Evolutionary conservation across 2,888 invertebrate genomes (phyloP).

Genomic region (Timema cristinae): DNA sequence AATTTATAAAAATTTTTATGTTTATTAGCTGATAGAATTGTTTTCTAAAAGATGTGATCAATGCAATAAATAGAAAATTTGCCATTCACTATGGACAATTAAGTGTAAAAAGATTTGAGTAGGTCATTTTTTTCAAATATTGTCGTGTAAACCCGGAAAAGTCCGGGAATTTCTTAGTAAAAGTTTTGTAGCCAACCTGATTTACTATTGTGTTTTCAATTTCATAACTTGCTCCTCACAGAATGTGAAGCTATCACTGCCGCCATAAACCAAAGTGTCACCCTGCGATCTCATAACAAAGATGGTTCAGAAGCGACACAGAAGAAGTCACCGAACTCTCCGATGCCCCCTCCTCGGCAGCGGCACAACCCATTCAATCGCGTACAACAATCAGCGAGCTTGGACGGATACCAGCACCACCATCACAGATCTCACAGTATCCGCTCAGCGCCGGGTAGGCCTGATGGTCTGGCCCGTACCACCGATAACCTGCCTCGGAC

Average conservation of each 20-base stretch:
- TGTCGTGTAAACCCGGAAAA: too few relatives aligned
- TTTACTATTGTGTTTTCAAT: too few relatives aligned
- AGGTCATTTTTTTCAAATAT: too few relatives aligned
- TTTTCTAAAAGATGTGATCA: too few relatives aligned
- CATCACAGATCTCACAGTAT: slow-evolving; percentile 54
- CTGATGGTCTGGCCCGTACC: slow-evolving; percentile 30
- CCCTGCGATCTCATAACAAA: slow-evolving; percentile 1
- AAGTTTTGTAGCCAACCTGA: too few relatives aligned
- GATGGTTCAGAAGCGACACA: slow-evolving; percentile 1
- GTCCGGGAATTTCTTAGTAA: too few relatives aligned
- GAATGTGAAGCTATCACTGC: slow-evolving; percentile 25
- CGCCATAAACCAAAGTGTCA: not conserved
- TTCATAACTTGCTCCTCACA: not conserved
- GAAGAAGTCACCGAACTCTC: slow-evolving; percentile 50
- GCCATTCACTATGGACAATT: too few relatives aligned
- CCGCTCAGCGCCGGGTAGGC: slow-evolving; percentile 49
- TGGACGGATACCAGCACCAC: slow-evolving; percentile 37
- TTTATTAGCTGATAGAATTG: too few relatives aligned
- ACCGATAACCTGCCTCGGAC: slow-evolving; percentile 50
- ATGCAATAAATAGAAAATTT: too few relatives aligned
- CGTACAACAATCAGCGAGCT: slow-evolving; percentile 30
- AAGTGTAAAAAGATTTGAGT: too few relatives aligned
- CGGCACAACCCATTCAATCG: slow-evolving; percentile 81
- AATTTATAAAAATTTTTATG: too few relatives aligned
- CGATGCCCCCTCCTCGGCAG: slow-evolving; percentile 72